Percentiles rank a stretch among this genome's conserved stretches.
phyloP scores from a whole-genome alignment of 2,888 invertebrate genomes.

The Rhyacophila evoluta region DNA sequence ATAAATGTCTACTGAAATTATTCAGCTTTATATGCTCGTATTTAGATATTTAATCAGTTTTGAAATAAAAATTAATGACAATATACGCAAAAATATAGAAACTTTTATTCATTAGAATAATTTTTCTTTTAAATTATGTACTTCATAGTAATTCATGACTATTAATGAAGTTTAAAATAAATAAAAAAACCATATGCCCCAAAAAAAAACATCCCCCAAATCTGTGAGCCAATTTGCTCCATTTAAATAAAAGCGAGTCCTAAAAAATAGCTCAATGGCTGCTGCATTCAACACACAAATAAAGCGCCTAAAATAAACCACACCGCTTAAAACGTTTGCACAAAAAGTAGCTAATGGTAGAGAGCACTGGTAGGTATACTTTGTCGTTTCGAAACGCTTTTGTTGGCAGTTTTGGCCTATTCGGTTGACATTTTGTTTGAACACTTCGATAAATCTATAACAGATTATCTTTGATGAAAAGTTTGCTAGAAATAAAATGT shows the following conservation, averaged over 20 bases:
- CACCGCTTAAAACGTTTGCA: constrained; percentile 35
- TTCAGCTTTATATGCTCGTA: no score
- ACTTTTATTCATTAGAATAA: no score
- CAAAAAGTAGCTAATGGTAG: constrained; percentile 20
- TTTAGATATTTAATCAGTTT: no score
- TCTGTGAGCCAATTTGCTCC: neutral
- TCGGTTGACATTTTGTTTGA: neutral
- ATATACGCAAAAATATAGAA: no score
- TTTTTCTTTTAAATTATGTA: no score
- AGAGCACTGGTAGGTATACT: constrained; percentile 11
- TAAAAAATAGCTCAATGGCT: neutral
- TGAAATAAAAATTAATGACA: no score
- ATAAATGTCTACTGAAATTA: no score
- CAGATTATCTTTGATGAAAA: no score
- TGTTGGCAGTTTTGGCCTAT: neutral
- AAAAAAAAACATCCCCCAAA: neutral
- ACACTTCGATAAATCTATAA: neutral
- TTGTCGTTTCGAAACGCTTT: neutral
- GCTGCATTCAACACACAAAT: neutral
- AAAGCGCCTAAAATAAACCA: constrained; percentile 28
- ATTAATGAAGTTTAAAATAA: neutral
- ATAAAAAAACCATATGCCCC: neutral
- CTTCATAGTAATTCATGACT: no score
- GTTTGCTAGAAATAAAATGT: no score
- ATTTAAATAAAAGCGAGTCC: neutral